Evolutionary conservation across 2,888 invertebrate species (phyloP).

Genomic region (Kuschelorhynchus macadamiae): DNA sequence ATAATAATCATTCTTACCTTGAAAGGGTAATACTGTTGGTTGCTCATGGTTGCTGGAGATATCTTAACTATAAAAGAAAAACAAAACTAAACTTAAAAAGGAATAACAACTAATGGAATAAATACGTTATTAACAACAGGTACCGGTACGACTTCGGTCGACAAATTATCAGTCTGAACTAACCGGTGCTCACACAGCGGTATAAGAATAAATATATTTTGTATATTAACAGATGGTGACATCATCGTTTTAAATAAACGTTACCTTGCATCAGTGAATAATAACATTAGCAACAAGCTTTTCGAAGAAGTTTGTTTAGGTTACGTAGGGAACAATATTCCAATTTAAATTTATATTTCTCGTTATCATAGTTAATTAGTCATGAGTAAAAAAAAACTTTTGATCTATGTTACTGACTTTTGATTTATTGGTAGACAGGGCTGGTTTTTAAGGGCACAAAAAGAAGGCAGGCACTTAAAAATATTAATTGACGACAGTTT

Average conservation of each 20-base stretch:
- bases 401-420: no score
- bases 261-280: slow-evolving; percentile 58
- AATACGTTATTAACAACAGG: slow-evolving; percentile 45
- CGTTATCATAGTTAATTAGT: no score
- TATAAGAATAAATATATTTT: slow-evolving; percentile 42
- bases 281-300: slow-evolving; percentile 41
- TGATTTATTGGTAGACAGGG: no score
- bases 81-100: slow-evolving; percentile 53
- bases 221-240: slow-evolving; percentile 52
- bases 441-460: no score
- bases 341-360: no score
- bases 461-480: no score
- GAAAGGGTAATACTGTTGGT: slow-evolving; percentile 89
- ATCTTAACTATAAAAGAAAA: slow-evolving; percentile 27
- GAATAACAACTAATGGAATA: slow-evolving; percentile 45
- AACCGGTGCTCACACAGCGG: slow-evolving; percentile 10
- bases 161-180: slow-evolving; percentile 43
- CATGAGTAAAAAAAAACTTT: no score
- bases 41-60: slow-evolving; percentile 64
- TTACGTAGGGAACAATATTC: no score
- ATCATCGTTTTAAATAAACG: slow-evolving; percentile 61
- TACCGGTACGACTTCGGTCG: slow-evolving; percentile 47
- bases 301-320: slow-evolving; percentile 40
- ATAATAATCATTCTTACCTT: no score
- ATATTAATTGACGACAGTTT: no score